phyloP scores from a whole-genome alignment of 1,140 invertebrate genomes.

The Oppia nitens region DNA sequence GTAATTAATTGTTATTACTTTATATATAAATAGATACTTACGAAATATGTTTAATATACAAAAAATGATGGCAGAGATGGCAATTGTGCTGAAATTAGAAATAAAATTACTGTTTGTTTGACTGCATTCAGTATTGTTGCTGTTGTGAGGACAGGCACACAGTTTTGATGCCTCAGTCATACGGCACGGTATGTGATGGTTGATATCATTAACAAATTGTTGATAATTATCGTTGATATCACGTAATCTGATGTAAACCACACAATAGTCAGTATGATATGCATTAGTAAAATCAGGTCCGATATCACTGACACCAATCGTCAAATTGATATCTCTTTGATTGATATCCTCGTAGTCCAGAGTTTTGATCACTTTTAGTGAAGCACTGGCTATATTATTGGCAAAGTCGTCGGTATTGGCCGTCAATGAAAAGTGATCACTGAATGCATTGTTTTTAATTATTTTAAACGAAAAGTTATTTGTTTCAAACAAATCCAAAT shows the following conservation, averaged over 20 bases:
- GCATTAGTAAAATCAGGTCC: slow-evolving; percentile 83
- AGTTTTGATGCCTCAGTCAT: background rate
- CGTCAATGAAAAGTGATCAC: slow-evolving; percentile 90
- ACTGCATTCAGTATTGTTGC: background rate
- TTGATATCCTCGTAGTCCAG: slow-evolving; percentile 29
- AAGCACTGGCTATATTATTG: slow-evolving; percentile 86
- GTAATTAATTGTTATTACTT: no score
- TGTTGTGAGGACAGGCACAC: background rate
- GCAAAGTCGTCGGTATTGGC: no score
- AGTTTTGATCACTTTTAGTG: slow-evolving; percentile 71
- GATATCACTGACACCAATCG: slow-evolving; percentile 32
- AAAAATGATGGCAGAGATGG: background rate
- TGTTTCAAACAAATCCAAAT: slow-evolving; percentile 64
- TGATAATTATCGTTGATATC: slow-evolving; percentile 93
- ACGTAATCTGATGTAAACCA: slow-evolving; percentile 70
- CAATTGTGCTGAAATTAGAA: background rate
- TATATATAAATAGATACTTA: no score
- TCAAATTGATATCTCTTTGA: slow-evolving; percentile 28
- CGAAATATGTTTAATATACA: background rate
- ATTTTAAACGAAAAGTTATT: slow-evolving; percentile 92
- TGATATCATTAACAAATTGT: slow-evolving; percentile 45
- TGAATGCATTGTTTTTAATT: slow-evolving; percentile 54
- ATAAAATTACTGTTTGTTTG: background rate
- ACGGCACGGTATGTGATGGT: background rate
- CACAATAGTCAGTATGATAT: slow-evolving; percentile 83